Base-by-base conservation (phyloP, 2,797 vertebrate species). In the Acrocephalus scirpaceus region DNA sequence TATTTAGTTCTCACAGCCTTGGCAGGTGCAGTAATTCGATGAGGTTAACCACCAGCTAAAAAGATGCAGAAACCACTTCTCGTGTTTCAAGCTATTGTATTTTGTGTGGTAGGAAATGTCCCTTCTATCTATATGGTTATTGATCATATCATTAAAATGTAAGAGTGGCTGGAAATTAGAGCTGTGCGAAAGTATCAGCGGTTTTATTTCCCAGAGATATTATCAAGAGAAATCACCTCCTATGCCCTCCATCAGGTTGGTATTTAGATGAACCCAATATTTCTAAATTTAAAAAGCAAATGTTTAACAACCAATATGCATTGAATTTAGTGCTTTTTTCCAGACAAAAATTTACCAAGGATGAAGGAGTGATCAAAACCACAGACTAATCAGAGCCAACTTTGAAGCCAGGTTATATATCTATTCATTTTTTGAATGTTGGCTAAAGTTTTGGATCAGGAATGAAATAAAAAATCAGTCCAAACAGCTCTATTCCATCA, bases 1-100 rank as follows among this genome's bases (percentile, higher is more conserved):
- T 96, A 94, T 96, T 96, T 93, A 90, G 92, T 96, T 96, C 96
- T 95, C 96, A 97, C 92, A 95, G 90, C 38, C 83, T 88, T 94
- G 90, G 86, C 96, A 96, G 96, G 95, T 97, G 94, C 95, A 97
- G 85, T 94, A 95, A 96, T 92, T 84, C 6, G 2, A 67, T 95
- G 92, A 96, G 92, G 95, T 96, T 96, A 96, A 96, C 95, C 95
- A 96, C 92, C 71, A 96, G 91, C 82, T 93, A 96, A 83, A 94
- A 64, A 83, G 88, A 76, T 79, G 60, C 40, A 96, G 86, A 96
- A 94, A 93, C 94, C 88, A 88, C 86, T 90, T 92, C 66, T 95
- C 60, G 27, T 50, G 79, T 93, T 96, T 96, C 76, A 92, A 86
- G 70, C 67, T 93, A 94, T 95, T 92, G 66, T 96, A 94, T 94